Percentiles rank a stretch among this genome's conserved stretches.
phyloP scores from a whole-genome alignment of 2,888 invertebrate species.

The Erannis defoliaria region DNA sequence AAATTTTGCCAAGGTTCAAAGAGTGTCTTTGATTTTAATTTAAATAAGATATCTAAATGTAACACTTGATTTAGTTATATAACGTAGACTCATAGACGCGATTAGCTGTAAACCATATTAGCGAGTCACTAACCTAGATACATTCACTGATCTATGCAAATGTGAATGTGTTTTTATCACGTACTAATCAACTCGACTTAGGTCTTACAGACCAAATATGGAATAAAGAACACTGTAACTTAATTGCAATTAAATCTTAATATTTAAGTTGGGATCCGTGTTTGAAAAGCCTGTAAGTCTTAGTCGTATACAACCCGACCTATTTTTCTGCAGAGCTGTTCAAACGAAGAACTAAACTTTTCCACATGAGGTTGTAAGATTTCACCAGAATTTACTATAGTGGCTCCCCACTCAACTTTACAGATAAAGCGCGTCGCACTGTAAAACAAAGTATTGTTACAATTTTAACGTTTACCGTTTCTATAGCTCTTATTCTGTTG shows the following conservation, averaged over 20 bases:
- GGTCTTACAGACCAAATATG: conserved; percentile 7
- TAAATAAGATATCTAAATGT: neutral
- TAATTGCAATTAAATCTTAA: neutral
- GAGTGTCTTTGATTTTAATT: neutral
- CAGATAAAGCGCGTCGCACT: neutral
- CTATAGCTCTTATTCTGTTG: conserved; percentile 4
- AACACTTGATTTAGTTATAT: conserved; percentile 4
- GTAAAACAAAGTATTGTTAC: conserved; percentile 12
- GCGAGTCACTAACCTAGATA: conserved; percentile 37
- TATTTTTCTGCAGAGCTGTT: neutral
- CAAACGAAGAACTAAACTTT: neutral
- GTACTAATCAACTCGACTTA: conserved; percentile 7
- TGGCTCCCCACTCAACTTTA: neutral
- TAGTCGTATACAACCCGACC: neutral
- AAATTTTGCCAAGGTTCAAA: neutral
- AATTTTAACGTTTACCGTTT: conserved; percentile 5
- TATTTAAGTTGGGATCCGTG: neutral
- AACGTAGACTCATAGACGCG: conserved; percentile 7
- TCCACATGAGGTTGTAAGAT: no score
- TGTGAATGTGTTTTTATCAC: conserved; percentile 18
- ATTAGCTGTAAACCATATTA: conserved; percentile 32
- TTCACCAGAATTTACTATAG: neutral
- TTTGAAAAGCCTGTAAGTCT: neutral
- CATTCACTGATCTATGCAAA: conserved; percentile 25
- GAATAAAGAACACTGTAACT: neutral